Base-by-base conservation (phyloP, 2,113 vertebrate species). In the Anas platyrhynchos region DNA sequence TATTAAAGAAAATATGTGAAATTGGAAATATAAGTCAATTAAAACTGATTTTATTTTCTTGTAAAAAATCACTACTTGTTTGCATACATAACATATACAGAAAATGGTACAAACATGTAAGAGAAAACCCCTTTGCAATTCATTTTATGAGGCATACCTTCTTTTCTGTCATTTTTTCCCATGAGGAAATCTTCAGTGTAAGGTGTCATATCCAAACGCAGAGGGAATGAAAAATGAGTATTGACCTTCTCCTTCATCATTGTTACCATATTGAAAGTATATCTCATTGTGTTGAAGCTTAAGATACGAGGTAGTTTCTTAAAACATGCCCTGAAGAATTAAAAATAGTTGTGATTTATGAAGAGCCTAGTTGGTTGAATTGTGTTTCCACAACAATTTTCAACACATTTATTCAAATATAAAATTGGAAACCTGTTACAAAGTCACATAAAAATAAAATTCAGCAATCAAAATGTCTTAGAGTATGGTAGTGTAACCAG, bases 191-290 rank as follows among this genome's bases (percentile, higher is more conserved):
- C 99, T 98, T 99, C 99, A 5, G 99, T 99, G 97, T 99, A 99
- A 9, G 99, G 99, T 27, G 99, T 99, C 99, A 99, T 99, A 98
- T 99, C 99, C 88, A 99, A 98, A 56, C 99, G 98, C 95, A 99
- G 98, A 2, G 99, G 99, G 95, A 99, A 99, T 43, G 99, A 99
- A 97, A 99, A 99, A 97, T 99, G 99, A 0, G 99, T 99, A 95
- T 99, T 99, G 96, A 99, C 99, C 94, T 99, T 99, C 91, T 99
- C 99, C 97, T 99, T 99, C 99, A 99, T 99, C 99, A 99, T 99
- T 32, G 99, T 99, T 95, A 99, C 99, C 99, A 99, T 99, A 98
- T 99, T 99, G 98, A 99, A 99, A 11, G 99, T 99, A 58, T 99
- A 99, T 32, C 99, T 98, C 99, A 99, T 99, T 86, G 99, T 99